A percentile compares a stretch with the other conserved stretches of the same genome.
Conservation (phyloP, 2,797 vertebrate species). For the Morus bassanus region DNA sequence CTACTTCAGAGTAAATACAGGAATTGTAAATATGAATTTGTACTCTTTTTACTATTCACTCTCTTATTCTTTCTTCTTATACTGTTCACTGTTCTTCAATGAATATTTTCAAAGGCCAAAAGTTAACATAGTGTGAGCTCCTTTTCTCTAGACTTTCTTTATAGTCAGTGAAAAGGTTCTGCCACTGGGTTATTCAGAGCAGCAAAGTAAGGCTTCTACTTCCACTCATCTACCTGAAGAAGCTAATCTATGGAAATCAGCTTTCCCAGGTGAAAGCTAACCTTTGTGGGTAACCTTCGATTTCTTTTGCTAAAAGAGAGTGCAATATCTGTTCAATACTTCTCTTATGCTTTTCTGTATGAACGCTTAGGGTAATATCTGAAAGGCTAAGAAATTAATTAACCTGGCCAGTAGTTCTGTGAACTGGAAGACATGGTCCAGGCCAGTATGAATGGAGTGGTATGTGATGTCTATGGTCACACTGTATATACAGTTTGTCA, state of each 20-base stretch:
- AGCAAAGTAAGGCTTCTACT: neutral
- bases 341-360: neutral
- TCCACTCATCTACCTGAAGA: neutral
- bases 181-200: neutral
- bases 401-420: neutral
- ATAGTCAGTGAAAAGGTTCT: neutral
- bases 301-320: neutral
- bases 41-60: neutral
- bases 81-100: neutral
- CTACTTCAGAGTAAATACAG: neutral
- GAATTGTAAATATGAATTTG: neutral
- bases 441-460: neutral
- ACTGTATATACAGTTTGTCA: neutral
- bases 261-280: neutral
- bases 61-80: neutral
- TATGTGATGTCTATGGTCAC: neutral
- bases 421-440: neutral
- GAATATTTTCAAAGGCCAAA: neutral
- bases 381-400: neutral
- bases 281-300: neutral
- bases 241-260: neutral
- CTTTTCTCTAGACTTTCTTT: neutral
- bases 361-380: neutral
- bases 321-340: neutral
- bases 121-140: neutral